A percentile compares a stretch with the other conserved stretches of the same genome.
These are phyloP conservation scores for Erythrolamprus reginae DNA, from an alignment of 2,113 vertebrate genomes.

Conservation along the genomic window DNA sequence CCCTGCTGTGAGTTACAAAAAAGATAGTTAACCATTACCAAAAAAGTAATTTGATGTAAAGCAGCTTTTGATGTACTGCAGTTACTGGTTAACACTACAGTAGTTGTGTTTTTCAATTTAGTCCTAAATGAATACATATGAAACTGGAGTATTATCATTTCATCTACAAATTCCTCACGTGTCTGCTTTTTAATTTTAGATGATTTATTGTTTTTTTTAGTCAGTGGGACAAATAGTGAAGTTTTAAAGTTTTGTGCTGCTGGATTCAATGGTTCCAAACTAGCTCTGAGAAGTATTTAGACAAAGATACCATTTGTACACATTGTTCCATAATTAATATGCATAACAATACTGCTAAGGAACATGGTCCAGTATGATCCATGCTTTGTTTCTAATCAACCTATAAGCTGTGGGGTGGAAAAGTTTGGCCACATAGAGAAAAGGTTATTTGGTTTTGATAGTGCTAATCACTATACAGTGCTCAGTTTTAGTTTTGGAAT, in stretches of 20 bases:
- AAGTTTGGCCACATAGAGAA: neutral
- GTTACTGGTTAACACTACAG: slow-evolving; percentile 59
- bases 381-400: neutral
- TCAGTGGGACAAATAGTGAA: neutral
- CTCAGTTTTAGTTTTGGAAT: neutral
- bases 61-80: slow-evolving; percentile 43
- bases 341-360: neutral
- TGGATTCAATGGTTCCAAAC: neutral
- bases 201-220: neutral
- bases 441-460: neutral
- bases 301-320: neutral
- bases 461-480: neutral
- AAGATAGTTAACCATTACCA: slow-evolving; percentile 66
- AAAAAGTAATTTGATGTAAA: slow-evolving; percentile 46
- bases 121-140: neutral
- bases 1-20: slow-evolving; percentile 55
- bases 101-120: slow-evolving; percentile 23
- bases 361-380: neutral
- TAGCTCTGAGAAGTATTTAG: neutral
- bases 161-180: neutral
- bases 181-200: neutral
- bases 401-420: neutral
- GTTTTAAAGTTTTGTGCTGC: neutral
- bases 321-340: neutral
- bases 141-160: neutral